Percentiles rank a stretch among this genome's conserved stretches.
Evolutionary conservation across 2,113 vertebrate species (phyloP).

Genomic region (Ophthalmolycus amberensis): DNA sequence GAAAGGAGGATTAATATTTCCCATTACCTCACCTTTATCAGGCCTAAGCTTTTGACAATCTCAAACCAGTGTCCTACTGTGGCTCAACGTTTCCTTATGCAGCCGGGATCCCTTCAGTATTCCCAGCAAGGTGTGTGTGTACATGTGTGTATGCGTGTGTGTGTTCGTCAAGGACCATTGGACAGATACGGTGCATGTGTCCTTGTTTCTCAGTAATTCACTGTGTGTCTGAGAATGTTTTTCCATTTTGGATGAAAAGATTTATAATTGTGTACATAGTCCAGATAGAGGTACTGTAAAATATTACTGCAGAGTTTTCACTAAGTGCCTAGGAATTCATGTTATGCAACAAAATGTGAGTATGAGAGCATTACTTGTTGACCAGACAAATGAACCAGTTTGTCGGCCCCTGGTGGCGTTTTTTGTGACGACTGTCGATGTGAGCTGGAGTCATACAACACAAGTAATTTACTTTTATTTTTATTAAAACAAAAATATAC

Average conservation of each 20-base stretch:
- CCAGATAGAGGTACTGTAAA: constrained; percentile 67
- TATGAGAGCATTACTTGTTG: constrained; percentile 63
- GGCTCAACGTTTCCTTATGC: constrained; percentile 45
- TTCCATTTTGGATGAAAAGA: constrained; percentile 40
- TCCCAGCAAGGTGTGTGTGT: constrained; percentile 33
- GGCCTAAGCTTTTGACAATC: constrained; percentile 75
- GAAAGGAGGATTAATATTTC: constrained; percentile 64
- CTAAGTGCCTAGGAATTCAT: constrained; percentile 75
- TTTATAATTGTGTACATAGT: constrained; percentile 66
- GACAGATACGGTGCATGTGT: constrained; percentile 30
- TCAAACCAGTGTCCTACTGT: constrained; percentile 59
- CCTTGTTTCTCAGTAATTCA: constrained; percentile 25
- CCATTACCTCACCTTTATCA: constrained; percentile 71
- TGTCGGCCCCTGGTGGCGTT: constrained; percentile 40
- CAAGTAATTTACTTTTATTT: background rate
- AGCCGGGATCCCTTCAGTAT: constrained; percentile 55
- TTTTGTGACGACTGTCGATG: constrained; percentile 49
- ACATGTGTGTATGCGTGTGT: background rate
- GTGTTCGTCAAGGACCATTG: constrained; percentile 24
- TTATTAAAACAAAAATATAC: constrained; percentile 64
- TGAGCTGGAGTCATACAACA: constrained; percentile 13
- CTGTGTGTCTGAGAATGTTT: background rate
- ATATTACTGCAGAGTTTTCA: constrained; percentile 67
- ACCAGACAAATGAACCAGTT: constrained; percentile 48
- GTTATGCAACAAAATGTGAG: constrained; percentile 63